A percentile compares a stretch with the other conserved stretches of the same genome.
Conservation (phyloP, 2,888 invertebrate species). For the Tinea pellionella region DNA sequence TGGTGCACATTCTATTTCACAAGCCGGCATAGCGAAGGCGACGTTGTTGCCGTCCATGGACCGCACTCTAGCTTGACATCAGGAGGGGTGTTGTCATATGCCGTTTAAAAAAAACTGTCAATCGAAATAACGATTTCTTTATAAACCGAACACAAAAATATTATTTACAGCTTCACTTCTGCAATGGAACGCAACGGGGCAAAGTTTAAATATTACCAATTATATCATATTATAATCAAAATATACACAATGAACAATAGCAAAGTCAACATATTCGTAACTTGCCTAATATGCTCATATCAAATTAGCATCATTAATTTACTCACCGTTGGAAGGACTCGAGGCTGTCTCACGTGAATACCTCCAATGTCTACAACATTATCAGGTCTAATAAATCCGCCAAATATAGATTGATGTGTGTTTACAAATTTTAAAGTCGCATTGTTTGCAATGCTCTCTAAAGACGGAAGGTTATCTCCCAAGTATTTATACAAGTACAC, state of each 20-base stretch:
- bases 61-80: no score
- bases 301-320: slow-evolving; percentile 4
- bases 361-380: slow-evolving; percentile 76
- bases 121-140: no score
- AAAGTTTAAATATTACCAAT: no score
- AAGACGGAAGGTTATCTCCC: slow-evolving; percentile 62
- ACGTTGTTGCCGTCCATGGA: no score
- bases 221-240: no score
- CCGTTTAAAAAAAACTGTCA: no score
- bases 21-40: no score
- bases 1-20: no score
- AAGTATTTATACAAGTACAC: slow-evolving; percentile 57
- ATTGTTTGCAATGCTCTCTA: slow-evolving; percentile 67
- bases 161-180: no score
- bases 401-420: slow-evolving; percentile 73
- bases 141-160: no score
- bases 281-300: not conserved
- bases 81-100: no score
- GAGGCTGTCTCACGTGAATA: slow-evolving; percentile 65
- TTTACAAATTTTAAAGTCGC: slow-evolving; percentile 73
- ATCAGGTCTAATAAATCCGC: slow-evolving; percentile 67
- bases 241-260: not conserved
- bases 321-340: slow-evolving; percentile 62
- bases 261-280: not conserved
- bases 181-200: no score